A percentile compares a stretch with the other conserved stretches of the same genome.
Evolutionary conservation across 2,797 vertebrate genomes (phyloP).

Genomic region (Hydrophis major): DNA sequence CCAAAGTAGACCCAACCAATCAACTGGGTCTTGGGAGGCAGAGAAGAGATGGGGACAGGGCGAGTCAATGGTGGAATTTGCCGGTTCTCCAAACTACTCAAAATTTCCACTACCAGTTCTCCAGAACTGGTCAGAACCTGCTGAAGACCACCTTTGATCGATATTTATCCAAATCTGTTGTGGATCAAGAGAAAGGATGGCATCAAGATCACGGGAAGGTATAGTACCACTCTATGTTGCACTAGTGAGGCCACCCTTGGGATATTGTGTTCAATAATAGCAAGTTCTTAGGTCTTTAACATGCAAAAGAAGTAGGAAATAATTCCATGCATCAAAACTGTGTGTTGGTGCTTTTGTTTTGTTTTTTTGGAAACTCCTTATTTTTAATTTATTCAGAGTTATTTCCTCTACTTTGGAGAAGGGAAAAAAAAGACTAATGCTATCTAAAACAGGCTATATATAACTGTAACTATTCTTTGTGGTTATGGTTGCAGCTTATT

Average conservation of each 20-base stretch:
- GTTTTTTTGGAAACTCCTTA: not conserved
- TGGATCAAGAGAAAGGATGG: not conserved
- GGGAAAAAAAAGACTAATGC: conserved; percentile 58
- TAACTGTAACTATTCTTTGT: conserved; percentile 27
- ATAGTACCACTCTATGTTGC: no score
- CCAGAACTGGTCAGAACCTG: no score
- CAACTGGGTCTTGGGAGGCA: no score
- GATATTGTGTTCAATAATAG: not conserved
- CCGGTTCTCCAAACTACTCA: no score
- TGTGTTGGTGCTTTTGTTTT: not conserved
- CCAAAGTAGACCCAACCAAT: no score
- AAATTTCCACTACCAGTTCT: no score
- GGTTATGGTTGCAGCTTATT: conserved; percentile 13
- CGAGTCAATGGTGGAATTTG: no score
- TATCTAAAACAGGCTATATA: conserved; percentile 57
- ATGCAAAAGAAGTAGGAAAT: not conserved
- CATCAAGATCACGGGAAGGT: not conserved
- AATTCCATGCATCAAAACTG: not conserved
- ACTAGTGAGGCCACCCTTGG: not conserved
- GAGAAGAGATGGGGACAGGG: no score
- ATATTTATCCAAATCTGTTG: not conserved
- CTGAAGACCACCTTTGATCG: no score
- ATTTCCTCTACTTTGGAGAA: conserved; percentile 48
- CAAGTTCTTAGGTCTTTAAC: not conserved
- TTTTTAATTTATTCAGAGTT: conserved; percentile 64